Base-by-base conservation (phyloP, 2,888 invertebrate species). In the Lissonota sp. region DNA sequence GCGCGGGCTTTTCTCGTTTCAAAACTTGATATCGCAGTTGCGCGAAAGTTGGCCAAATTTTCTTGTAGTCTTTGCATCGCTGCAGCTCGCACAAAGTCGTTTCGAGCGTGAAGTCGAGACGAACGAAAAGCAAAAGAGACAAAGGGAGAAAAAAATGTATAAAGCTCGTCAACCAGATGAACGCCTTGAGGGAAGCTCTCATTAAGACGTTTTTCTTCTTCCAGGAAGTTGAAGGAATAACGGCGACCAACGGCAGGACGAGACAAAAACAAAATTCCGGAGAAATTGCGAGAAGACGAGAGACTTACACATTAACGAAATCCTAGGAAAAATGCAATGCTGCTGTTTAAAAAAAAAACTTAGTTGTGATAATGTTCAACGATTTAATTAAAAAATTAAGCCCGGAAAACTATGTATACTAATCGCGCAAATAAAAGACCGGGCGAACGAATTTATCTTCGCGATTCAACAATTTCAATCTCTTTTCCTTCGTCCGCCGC, bases 11-110 rank as follows among this genome's bases (percentile, higher is more conserved):
- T 66, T 66, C 40, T 53, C 66, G 66, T 46, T 71, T 57, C 42
- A 72, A 63, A 79, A 75, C 76, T 80, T 76, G 55, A 67, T 76
- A 71, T 76, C 67, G 46, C n/a, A 76, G 60, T 63, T 60, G 51
- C 39, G 14, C 55, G 42, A 72, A 72, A 80, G 62, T 75, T 72
- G 44, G 55, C 16, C 55, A 80, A 76, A 80, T 80, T 80, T 72
- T 80, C 80, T 57, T 55, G 55, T 60, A 39, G 12, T n/a, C 63
- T 63, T 14, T 53, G 37, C 75, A 10, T 62, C 49, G 66, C 67
- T 57, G 44, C 49, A 62, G 37, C 64, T 42, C 57, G 80, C 62
- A 72, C 76, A 80, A 80, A 71, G 71, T 67, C 76, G 62, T 76
- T 63, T 26, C 26, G 57, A 37, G 39, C 7, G 14, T 42, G 44